Evolutionary conservation across 2,113 vertebrate species (phyloP), one percentile per base, ranked within the genome.

Genomic region (Hemiprocne comata): DNA sequence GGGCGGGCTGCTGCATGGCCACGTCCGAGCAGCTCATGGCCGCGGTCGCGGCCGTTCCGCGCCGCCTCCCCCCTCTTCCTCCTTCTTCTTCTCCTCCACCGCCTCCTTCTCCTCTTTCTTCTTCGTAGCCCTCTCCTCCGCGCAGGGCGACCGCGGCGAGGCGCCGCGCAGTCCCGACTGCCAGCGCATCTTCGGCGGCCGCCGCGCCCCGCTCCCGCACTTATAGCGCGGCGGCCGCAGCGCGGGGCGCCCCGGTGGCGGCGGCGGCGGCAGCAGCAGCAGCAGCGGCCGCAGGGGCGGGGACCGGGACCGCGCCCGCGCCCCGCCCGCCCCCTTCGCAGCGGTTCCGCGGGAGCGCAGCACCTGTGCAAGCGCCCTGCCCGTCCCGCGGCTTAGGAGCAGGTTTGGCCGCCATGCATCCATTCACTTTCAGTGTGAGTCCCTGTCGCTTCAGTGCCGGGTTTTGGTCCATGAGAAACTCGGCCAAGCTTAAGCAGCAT

Each of bases 11-110:
- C 97, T 98, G 96, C 98, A 99, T 99, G 98, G 98, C 98, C 98
- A 99, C 98, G 98, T 99, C 99, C 97, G 99, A 98, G 98, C 99
- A 99, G 96, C 99, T 99, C 99, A 99, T 99, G 97, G 98, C 98
- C 97, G 83, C 95, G 51, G 83, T 88, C 66, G 36, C 25, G 60
- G 90, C 93, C 66, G 62, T 29, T 28, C 89, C 50, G 91, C 95
- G 73, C 95, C 54, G 26, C 85, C 78, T 80, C 91, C 77, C 29
- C 21, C 55, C 18, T 46, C 46, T 46, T 33, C 44, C 67, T 48
- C 20, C 70, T 21, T 87, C 91, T 38, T 81, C 92, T 51, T 78
- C 19, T 46, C 19, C 18, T 46, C 17, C 46, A 19, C 46, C 46
- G 46, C 46, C 46, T 46, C 46, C 46, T 46, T 14, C 12, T 33